These are phyloP conservation scores for Acrobasis suavella DNA, from an alignment of 2,888 invertebrate genomes.

Conservation along the genomic window DNA sequence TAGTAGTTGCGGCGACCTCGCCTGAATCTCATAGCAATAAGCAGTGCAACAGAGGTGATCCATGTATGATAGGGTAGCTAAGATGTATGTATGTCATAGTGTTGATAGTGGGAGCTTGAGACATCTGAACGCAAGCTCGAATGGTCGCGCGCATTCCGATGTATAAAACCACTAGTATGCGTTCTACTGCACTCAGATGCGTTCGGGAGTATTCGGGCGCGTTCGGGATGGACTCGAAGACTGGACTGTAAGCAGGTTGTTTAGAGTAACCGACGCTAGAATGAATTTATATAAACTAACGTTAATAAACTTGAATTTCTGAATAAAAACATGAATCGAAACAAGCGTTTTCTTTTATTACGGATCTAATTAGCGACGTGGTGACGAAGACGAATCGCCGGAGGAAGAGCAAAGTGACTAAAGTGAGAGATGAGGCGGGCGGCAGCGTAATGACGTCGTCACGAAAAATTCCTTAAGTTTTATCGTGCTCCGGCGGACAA, in stretches of 20 bases:
- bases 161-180: background rate
- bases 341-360: constrained; percentile 42
- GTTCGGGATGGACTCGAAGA: constrained; percentile 40
- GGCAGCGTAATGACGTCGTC: constrained; percentile 33
- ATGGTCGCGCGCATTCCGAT: background rate
- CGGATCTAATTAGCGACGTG: constrained; percentile 30
- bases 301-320: constrained; percentile 70
- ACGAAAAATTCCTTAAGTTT: constrained; percentile 37
- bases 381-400: constrained; percentile 22
- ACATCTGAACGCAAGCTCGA: constrained; percentile 8
- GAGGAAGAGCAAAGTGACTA: constrained; percentile 23
- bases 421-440: constrained; percentile 29
- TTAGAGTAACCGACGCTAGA: constrained; percentile 64
- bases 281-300: constrained; percentile 71
- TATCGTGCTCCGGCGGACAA: constrained; percentile 39
- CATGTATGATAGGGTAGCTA: constrained; percentile 44
- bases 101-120: constrained; percentile 40
- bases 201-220: constrained; percentile 38
- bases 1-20: constrained; percentile 14
- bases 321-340: constrained; percentile 61
- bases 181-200: background rate
- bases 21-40: constrained; percentile 60
- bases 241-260: constrained; percentile 71
- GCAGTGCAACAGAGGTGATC: constrained; percentile 63
- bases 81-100: constrained; percentile 47